phyloP scores from a whole-genome alignment of 2,113 vertebrate species.

The Cyanistes caeruleus region DNA sequence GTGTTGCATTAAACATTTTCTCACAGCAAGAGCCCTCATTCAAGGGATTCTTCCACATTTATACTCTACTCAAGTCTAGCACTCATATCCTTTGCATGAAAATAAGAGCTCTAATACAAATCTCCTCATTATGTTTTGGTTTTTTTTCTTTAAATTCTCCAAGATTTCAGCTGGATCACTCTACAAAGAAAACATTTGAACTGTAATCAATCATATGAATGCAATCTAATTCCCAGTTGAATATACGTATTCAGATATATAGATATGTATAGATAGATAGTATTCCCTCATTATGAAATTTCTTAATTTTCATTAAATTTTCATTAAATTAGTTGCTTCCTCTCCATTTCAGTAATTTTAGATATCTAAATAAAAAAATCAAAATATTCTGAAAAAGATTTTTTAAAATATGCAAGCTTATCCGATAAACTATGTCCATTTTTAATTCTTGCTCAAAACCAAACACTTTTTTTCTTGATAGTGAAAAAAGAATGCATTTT shows the following conservation, averaged over 20 bases:
- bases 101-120: not conserved
- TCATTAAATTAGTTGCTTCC: not conserved
- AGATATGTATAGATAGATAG: not conserved
- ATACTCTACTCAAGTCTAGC: not conserved
- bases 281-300: not conserved
- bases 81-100: not conserved
- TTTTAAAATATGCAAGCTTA: not conserved
- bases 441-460: not conserved
- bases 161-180: not conserved
- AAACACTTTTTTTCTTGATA: not conserved
- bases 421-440: not conserved
- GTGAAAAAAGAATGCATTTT: constrained; percentile 6
- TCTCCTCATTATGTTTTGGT: not conserved
- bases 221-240: not conserved
- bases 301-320: not conserved
- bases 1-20: not conserved
- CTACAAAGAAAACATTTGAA: not conserved
- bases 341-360: not conserved
- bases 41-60: not conserved
- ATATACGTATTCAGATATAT: not conserved
- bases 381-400: too few species aligned
- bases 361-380: not conserved
- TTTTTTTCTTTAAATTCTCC: not conserved
- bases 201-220: not conserved
- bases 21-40: not conserved